These are phyloP conservation scores for Heliconius ismenius DNA, from an alignment of 2,888 invertebrate genomes.

Conservation along the genomic window DNA sequence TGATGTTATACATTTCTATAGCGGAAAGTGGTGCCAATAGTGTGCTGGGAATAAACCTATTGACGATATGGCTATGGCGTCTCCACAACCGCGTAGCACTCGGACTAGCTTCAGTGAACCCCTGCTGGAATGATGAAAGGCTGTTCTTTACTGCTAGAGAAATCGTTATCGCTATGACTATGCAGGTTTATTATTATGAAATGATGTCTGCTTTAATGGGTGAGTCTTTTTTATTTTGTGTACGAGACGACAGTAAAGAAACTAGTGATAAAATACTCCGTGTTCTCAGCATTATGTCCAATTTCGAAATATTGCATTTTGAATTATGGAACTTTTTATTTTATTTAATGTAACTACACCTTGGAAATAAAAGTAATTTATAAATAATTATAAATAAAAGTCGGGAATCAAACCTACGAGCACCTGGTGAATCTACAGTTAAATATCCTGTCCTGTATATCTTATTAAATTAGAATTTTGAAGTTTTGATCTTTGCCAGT, in stretches of 20 bases:
- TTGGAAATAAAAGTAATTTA: too few relatives aligned
- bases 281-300: too few relatives aligned
- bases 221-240: slow-evolving; percentile 40
- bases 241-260: too few relatives aligned
- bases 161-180: slow-evolving; percentile 53
- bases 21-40: slow-evolving; percentile 47
- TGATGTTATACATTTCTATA: slow-evolving; percentile 27
- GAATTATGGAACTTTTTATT: neutral
- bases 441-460: too few relatives aligned
- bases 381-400: too few relatives aligned
- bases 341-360: too few relatives aligned
- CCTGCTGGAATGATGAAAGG: slow-evolving; percentile 57
- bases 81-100: slow-evolving; percentile 55
- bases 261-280: too few relatives aligned
- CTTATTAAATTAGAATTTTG: too few relatives aligned
- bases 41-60: slow-evolving; percentile 49
- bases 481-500: too few relatives aligned
- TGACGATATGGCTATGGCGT: slow-evolving; percentile 55
- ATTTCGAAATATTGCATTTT: neutral
- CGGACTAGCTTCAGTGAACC: slow-evolving; percentile 50
- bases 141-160: slow-evolving; percentile 54
- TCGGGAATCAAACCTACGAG: too few relatives aligned
- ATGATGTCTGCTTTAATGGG: slow-evolving; percentile 52
- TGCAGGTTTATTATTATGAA: slow-evolving; percentile 55
- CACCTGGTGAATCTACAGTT: too few relatives aligned